Percentiles rank a stretch among this genome's conserved stretches.
phyloP scores from a whole-genome alignment of 1,140 invertebrate species.

The Drosophila erecta region DNA sequence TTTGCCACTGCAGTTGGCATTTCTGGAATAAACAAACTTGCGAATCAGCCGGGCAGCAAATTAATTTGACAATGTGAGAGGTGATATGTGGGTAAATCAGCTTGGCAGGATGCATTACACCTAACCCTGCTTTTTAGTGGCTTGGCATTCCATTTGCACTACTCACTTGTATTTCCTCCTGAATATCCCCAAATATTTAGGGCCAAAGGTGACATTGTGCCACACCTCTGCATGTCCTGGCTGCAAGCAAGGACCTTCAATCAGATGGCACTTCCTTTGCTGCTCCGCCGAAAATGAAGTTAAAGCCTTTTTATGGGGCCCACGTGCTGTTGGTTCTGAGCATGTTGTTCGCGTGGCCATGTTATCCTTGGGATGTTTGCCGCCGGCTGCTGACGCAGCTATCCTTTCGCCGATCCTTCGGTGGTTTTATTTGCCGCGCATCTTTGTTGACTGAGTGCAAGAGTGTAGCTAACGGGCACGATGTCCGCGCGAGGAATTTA shows the following conservation, averaged over 20 bases:
- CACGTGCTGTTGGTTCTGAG: conserved; percentile 49
- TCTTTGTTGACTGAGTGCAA: conserved; percentile 70
- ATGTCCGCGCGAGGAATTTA: conserved; percentile 64
- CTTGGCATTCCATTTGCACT: not conserved
- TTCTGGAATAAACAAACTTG: conserved; percentile 59
- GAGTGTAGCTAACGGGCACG: conserved; percentile 61
- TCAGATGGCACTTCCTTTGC: conserved; percentile 4
- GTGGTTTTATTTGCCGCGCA: conserved; percentile 67
- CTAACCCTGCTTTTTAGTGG: not conserved
- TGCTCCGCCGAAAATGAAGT: conserved; percentile 36
- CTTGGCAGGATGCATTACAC: conserved; percentile 8
- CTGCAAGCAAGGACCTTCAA: conserved; percentile 9
- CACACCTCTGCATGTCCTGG: conserved; percentile 8
- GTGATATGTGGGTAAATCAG: not conserved
- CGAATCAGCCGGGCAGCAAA: conserved; percentile 49
- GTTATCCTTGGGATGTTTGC: conserved; percentile 46
- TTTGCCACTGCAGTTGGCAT: conserved; percentile 21
- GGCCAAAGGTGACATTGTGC: no score
- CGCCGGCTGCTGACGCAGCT: conserved; percentile 21
- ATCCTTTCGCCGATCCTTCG: conserved; percentile 36
- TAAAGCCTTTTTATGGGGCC: conserved; percentile 67
- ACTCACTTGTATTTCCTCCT: no score
- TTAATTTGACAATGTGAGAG: conserved; percentile 56
- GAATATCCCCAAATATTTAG: no score
- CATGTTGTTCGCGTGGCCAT: conserved; percentile 32